These are phyloP conservation scores for Drosophila pseudotalamancana DNA, from an alignment of 2,888 invertebrate species.

Conservation along the genomic window DNA sequence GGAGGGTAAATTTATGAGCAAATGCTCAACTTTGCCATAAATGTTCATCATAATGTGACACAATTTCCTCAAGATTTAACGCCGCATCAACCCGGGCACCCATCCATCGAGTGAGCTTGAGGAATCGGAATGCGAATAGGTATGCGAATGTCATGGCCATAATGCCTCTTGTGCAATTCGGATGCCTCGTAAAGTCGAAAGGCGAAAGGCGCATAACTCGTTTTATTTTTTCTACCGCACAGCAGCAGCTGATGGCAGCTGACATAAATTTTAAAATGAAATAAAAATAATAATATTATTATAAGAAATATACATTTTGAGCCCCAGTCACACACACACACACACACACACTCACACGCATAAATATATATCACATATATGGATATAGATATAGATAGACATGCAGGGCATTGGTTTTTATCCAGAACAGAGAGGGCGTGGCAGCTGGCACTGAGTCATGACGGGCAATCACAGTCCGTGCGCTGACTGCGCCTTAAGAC, in stretches of 20 bases:
- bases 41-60: slow-evolving; percentile 78
- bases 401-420: slow-evolving; percentile 45
- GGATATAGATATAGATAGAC: slow-evolving; percentile 32
- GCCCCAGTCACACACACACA: slow-evolving; percentile 8
- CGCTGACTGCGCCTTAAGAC: slow-evolving; percentile 21
- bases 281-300: slow-evolving; percentile 58
- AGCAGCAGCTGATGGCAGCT: slow-evolving; percentile 41
- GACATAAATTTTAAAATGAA: slow-evolving; percentile 67
- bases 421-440: slow-evolving; percentile 35
- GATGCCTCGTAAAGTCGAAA: slow-evolving; percentile 66
- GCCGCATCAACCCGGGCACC: slow-evolving; percentile 57
- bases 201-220: slow-evolving; percentile 62
- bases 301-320: slow-evolving; percentile 27
- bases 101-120: slow-evolving; percentile 26
- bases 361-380: too few species aligned
- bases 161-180: slow-evolving; percentile 45
- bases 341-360: background rate
- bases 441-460: slow-evolving; percentile 18
- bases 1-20: slow-evolving; percentile 67
- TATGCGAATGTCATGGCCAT: slow-evolving; percentile 12
- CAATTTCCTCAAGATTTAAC: slow-evolving; percentile 77
- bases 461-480: slow-evolving; percentile 35
- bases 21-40: slow-evolving; percentile 70
- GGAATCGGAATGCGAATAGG: slow-evolving; percentile 1
- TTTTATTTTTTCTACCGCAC: slow-evolving; percentile 23